Evolutionary conservation across 2,797 vertebrate species (phyloP), one percentile per base, ranked within the genome.

Genomic region (Sebastes minor): DNA sequence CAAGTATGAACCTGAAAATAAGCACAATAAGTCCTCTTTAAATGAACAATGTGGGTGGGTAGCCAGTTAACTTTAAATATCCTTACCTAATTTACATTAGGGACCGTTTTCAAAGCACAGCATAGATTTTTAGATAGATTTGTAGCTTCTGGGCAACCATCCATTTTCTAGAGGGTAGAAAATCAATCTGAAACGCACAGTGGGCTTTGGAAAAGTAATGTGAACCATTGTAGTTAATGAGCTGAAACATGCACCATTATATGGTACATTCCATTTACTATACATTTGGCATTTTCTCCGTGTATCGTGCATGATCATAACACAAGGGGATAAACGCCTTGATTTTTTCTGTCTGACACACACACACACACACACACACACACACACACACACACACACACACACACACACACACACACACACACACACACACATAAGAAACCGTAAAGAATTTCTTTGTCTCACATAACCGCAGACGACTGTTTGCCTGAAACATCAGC

Each of bases 401-500:
- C 46, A 20, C 63, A 59, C 22, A 46, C 18, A 20, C 46, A 20
- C 59, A 59, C 22, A 46, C 25, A n/a, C 42, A 46, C 63, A 59
- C 22, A 42, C 23, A 49, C 46, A 49, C 63, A 59, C 20, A 46
- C 20, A 52, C 8, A 52, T 0, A 3, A 42, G 30, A 69, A 72
- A 46, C 68, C 28, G 28, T 9, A 18, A 61, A 56, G 63, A 65
- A 35, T 74, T 74, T 76, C 38, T 84, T 82, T 78, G 67, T 84
- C 71, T 84, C 30, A 6, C 60, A 56, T 81, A 71, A 82, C 82
- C 64, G 74, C 81, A 87, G 83, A 49, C 9, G 71, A 74, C 46
- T 81, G 88, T 89, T 86, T 87, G 74, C 55, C 76, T 80, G 6
- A 56, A 86, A 88, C 81, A 65, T 83, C 74, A 71, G 84, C 87